Evolutionary conservation across 2,888 invertebrate genomes (phyloP), one percentile per base, ranked within the genome.

Genomic region (Drepanosiphum platanoidis): DNA sequence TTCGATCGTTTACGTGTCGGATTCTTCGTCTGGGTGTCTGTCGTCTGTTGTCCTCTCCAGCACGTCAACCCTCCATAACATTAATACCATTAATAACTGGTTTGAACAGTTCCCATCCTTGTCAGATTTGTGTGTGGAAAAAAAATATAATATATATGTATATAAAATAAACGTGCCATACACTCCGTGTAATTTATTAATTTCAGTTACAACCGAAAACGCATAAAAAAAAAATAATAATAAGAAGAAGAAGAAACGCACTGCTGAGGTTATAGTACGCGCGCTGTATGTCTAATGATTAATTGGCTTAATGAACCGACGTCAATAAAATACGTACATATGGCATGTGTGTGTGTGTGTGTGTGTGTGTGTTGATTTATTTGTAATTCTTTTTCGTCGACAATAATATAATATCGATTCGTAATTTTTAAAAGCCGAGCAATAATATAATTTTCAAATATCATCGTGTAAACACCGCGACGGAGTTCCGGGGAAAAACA

Each of bases 61-160:
- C 68, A n/a, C 66, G 84, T 84, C 84, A 84, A 84, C 84, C 75
- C 75, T 84, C 84, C 77, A 58, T 68, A 84, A 84, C 39, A 61
- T 58, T 52, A 36, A 71, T 81, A 71, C 58, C 68, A 74, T 74
- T 84, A 68, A 75, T 75, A 84, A 84, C 84, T 77, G 84, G 84
- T 84, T 84, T 77, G 66, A 46, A 66, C 75, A 46, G 66, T 74
- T 74, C 71, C 42, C 68, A 84, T 84, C 77, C 71, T 82, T 72
- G 71, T 82, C 81, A 71, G 81, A 81, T 81, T 81, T 58, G 39
- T 61, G 71, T 66, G 18, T 58, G 61, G 52, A n/a, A 72, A n/a
- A 52, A 80, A 80, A 34, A 52, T 32, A 42, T 42, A 42, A 42
- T 42, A 42, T 9, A 42, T 42, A 42, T 9, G 11, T 42, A 42